Evolutionary conservation across 2,888 invertebrate species (phyloP), one percentile per base, ranked within the genome.

Genomic region (Noctua comes): DNA sequence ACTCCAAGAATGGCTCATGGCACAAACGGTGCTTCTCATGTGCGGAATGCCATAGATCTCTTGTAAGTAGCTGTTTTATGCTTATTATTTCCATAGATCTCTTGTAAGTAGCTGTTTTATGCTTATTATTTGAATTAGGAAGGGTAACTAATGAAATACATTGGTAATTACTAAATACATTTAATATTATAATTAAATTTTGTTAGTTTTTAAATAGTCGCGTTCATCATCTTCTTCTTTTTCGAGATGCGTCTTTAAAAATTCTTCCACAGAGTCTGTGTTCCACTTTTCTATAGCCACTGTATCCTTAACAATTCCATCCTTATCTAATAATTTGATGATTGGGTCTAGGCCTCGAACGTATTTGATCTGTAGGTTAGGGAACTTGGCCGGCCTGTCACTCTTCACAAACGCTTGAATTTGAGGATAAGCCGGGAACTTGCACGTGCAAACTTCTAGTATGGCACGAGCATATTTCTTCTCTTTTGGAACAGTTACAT

Each of bases 261-360:
- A 99, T 94, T 99, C 99, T 93, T 99, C 99, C 6, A 99, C 98
- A 0, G 99, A 98, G 95, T 99, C 99, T 0, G 99, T 99, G 94
- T 99, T 99, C 99, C 99, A 99, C 93, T 99, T 99, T 90, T 99
- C 99, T 92, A 99, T 99, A 73, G 99, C 99, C 48, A 99, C 97
- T 40, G 98, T 98, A 93, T 99, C 99, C 93, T 98, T 98, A 1
- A 99, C 97, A 91, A 98, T 98, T 54, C 98, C 98, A 90, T 98
- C 98, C 82, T 98, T 98, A 92, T 99, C 99, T 88, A 99, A 97
- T 72, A 99, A 96, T 93, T 99, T 99, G 68, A 99, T 99, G 83
- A 99, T 98, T 0, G 99, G 99, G 95, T 99, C 99, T 76, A 99
- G 97, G 10, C 99, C 99, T 82, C 99, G 97, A 0, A 99, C 98